A percentile compares a stretch with the other conserved stretches of the same genome.
Conservation (phyloP, 2,888 invertebrate genomes). For the Ormyrus rosae region DNA sequence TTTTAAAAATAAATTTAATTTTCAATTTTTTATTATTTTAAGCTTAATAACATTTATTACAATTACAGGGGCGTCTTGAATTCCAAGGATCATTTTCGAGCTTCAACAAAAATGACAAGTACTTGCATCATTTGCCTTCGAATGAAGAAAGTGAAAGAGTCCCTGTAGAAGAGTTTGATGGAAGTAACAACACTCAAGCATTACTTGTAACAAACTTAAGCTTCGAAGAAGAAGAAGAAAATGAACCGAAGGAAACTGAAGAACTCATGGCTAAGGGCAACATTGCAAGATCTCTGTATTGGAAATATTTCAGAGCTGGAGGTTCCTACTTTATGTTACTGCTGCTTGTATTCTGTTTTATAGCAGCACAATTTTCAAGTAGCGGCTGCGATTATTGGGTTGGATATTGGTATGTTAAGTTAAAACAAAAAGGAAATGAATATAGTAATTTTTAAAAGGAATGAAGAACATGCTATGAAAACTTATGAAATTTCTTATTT, state of each 20-base stretch:
- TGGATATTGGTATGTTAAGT: constrained; percentile 81
- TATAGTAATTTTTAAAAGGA: background rate
- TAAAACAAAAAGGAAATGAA: background rate
- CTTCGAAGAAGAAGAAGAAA: constrained; percentile 68
- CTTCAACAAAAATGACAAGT: constrained; percentile 78
- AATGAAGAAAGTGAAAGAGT: constrained; percentile 64
- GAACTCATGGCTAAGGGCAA: constrained; percentile 83
- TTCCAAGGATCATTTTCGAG: constrained; percentile 79
- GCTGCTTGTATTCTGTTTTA: constrained; percentile 78
- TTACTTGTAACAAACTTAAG: constrained; percentile 39
- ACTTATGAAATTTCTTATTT: constrained; percentile 19
- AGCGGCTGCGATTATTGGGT: constrained; percentile 88
- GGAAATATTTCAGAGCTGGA: constrained; percentile 84
- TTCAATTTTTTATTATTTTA: background rate
- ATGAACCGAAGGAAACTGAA: constrained; percentile 80
- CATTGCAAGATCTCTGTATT: constrained; percentile 80
- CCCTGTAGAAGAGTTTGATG: constrained; percentile 37
- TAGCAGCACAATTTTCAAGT: constrained; percentile 83
- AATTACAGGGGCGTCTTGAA: constrained; percentile 80
- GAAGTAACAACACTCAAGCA: constrained; percentile 4
- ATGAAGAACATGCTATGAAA: background rate
- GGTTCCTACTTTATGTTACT: constrained; percentile 79
- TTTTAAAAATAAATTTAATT: background rate
- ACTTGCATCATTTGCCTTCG: constrained; percentile 76
- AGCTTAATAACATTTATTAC: constrained; percentile 3